Conservation (phyloP, 2,888 invertebrate species). For the Thecocarcelia acutangulata region DNA sequence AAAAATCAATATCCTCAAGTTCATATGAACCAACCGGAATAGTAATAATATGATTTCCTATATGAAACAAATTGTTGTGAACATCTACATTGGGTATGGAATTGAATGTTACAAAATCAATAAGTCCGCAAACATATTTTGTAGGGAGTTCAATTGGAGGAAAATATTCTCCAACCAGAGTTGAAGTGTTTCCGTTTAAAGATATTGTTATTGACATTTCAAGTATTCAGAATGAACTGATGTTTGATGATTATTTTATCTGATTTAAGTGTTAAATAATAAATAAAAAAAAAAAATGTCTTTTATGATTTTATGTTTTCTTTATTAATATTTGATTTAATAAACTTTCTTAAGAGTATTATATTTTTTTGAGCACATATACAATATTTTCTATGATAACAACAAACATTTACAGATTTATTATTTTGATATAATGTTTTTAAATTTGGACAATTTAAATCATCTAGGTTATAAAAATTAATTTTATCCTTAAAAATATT, state of each 20-base stretch:
- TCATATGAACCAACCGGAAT: not conserved
- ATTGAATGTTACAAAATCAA: not conserved
- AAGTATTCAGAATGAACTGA: too few species aligned
- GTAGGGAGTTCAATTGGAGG: not conserved
- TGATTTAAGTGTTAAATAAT: too few species aligned
- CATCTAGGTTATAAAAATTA: not conserved
- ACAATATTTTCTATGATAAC: too few species aligned
- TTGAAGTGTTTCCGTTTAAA: not conserved
- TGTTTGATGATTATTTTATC: too few species aligned
- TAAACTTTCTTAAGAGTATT: too few species aligned
- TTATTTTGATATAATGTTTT: not conserved
- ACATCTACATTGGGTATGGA: constrained; percentile 15
- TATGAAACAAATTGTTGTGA: constrained; percentile 7
- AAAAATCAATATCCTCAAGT: constrained; percentile 7
- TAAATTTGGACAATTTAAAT: not conserved
- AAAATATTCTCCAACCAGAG: not conserved
- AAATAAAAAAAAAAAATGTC: too few species aligned
- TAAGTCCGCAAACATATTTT: constrained; percentile 10
- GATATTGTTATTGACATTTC: not conserved
- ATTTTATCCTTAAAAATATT: not conserved
- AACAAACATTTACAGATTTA: too few species aligned
- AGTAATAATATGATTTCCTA: not conserved
- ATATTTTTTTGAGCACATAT: too few species aligned
- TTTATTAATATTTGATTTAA: too few species aligned
- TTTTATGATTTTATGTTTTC: too few species aligned